Base-by-base conservation (phyloP, 2,888 invertebrate genomes). In the Sturmia bella region DNA sequence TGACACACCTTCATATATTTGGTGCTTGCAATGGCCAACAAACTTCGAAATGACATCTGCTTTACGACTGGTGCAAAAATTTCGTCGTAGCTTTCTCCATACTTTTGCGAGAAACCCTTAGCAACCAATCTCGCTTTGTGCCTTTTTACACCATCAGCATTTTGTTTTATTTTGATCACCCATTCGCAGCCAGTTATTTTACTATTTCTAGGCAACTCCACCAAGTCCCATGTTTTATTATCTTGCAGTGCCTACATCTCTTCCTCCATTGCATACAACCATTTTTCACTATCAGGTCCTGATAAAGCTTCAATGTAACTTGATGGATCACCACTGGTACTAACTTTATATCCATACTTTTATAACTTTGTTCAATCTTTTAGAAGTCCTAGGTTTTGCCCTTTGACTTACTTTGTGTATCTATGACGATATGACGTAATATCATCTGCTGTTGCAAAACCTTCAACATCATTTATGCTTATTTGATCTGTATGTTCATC, bases 101-200 rank as follows among this genome's bases (percentile, higher is more conserved):
- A n/a, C n/a, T n/a, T n/a, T n/a, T n/a, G n/a, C n/a, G n/a, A n/a
- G n/a, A n/a, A n/a, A n/a, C n/a, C 73, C 19, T 64, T 70, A 39
- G 76, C 73, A 5, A 73, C 74, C 24, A 70, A 24, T 59, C 59
- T 59, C 11, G 59, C 59, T 13, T 15, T 64, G 12, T 48, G 32
- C n/a, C 1, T 37, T 50, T 41, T 66, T 3, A 9, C 39, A 52
- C 64, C 70, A 21, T 70, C 54, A 2, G 9, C 27, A 6, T 1
- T 7, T 1, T 24, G 17, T 41, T 82, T 77, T 1, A 15, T 15
- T 43, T 77, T 78, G 37, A n/a, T 77, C 0, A 76, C 76, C 76
- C 75, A 80, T 37, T 70, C 66, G 45, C 75, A 70, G 6, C 32
- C 57, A 41, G 39, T 24, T 37, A 64, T 0, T 52, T 78, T 78